Evolutionary conservation across 1,140 invertebrate species (phyloP).

Genomic region (Dendrolimus punctatus): DNA sequence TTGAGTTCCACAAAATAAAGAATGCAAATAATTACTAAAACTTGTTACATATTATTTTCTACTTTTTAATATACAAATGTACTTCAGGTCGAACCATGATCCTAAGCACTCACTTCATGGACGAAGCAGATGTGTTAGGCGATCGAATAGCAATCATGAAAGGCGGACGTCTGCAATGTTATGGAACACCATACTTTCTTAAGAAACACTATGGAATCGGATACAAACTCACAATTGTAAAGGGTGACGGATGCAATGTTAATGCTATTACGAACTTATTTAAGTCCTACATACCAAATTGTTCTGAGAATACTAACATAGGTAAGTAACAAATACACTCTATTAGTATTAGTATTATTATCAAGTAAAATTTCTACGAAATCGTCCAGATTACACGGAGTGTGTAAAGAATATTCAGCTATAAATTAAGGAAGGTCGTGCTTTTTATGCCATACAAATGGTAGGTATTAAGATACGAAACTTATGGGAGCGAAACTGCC

Average conservation of each 20-base stretch:
- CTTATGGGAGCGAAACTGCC: no score
- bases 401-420: no score
- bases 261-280: slow-evolving; percentile 72
- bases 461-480: no score
- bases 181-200: slow-evolving; percentile 71
- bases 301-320: slow-evolving; percentile 57
- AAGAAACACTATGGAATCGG: slow-evolving; percentile 70
- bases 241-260: slow-evolving; percentile 68
- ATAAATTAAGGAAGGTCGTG: no score
- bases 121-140: slow-evolving; percentile 95
- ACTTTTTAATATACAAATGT: not conserved
- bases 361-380: no score
- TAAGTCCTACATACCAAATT: slow-evolving; percentile 72
- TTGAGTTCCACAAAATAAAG: no score
- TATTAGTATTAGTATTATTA: not conserved
- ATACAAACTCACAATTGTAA: slow-evolving; percentile 61
- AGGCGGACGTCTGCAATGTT: slow-evolving; percentile 83
- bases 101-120: slow-evolving; percentile 98
- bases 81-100: slow-evolving; percentile 83
- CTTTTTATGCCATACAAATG: no score
- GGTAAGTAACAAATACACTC: slow-evolving; percentile 18
- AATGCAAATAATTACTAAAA: no score
- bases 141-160: slow-evolving; percentile 95
- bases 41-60: no score
- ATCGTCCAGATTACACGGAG: no score